A percentile compares a stretch with the other conserved stretches of the same genome.
Conservation (phyloP, 2,888 invertebrate genomes). For the Corythucha ciliata region DNA sequence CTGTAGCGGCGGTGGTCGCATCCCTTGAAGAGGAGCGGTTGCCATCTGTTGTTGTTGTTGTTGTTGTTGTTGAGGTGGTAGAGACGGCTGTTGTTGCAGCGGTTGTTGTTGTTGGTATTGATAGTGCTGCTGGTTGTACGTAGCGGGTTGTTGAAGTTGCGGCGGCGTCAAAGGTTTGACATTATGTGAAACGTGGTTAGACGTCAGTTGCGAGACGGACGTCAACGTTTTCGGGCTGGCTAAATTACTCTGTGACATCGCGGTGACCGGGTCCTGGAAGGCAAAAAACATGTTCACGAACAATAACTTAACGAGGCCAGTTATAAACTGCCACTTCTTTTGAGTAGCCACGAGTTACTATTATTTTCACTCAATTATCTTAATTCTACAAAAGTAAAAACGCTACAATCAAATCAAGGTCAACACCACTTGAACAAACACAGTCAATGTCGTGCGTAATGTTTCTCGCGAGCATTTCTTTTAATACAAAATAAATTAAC, state of each 20-base stretch:
- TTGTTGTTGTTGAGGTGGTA: slow-evolving; percentile 18
- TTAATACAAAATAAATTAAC: no score
- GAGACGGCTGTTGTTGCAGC: slow-evolving; percentile 20
- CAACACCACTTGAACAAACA: no score
- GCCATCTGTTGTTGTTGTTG: slow-evolving; percentile 12
- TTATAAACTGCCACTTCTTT: no score
- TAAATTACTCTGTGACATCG: slow-evolving; percentile 19
- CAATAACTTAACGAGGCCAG: no score
- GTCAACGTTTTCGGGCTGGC: slow-evolving; percentile 17
- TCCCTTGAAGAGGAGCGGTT: slow-evolving; percentile 15
- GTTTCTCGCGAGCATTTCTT: no score
- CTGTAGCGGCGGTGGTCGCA: slow-evolving; percentile 8
- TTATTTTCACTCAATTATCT: no score
- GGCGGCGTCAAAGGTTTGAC: background rate
- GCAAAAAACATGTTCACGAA: background rate
- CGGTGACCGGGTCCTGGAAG: slow-evolving; percentile 25
- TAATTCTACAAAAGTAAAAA: no score
- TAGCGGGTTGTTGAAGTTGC: slow-evolving; percentile 7
- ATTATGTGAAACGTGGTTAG: slow-evolving; percentile 12
- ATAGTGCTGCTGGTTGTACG: slow-evolving; percentile 12
- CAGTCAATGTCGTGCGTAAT: no score
- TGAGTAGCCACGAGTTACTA: no score
- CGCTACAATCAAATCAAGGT: no score
- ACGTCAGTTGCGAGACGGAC: background rate
- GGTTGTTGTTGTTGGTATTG: background rate